These are phyloP conservation scores for Semaprochilodus insignis DNA, from an alignment of 2,797 vertebrate species.

Conservation along the genomic window DNA sequence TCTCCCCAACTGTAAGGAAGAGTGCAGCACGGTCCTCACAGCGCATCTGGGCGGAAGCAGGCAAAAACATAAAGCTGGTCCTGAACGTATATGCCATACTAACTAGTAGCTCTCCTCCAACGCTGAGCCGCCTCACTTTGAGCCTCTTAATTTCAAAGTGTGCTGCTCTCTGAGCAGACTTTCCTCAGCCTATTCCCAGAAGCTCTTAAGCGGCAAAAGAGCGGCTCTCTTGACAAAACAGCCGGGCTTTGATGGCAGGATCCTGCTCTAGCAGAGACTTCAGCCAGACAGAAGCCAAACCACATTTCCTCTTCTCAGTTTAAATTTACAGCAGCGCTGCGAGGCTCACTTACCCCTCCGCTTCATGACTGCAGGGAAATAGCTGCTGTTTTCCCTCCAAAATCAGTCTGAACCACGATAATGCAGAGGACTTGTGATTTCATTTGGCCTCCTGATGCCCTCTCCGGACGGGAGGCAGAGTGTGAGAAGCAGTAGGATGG, in stretches of 20 bases:
- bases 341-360: slow-evolving; percentile 44
- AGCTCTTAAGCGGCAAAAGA: slow-evolving; percentile 44
- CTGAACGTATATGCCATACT: slow-evolving; percentile 29
- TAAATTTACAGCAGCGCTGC: slow-evolving; percentile 66
- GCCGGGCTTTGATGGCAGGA: slow-evolving; percentile 38
- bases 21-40: slow-evolving; percentile 18
- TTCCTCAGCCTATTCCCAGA: slow-evolving; percentile 41
- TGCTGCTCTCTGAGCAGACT: slow-evolving; percentile 33
- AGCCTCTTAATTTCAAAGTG: slow-evolving; percentile 50
- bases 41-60: not conserved
- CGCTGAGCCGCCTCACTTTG: slow-evolving; percentile 39
- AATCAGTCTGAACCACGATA: slow-evolving; percentile 67
- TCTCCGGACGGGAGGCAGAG: slow-evolving; percentile 23
- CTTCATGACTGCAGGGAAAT: slow-evolving; percentile 62
- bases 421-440: slow-evolving; percentile 55
- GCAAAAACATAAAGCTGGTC: slow-evolving; percentile 18
- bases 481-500: slow-evolving; percentile 29
- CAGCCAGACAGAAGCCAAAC: slow-evolving; percentile 68
- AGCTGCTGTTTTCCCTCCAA: slow-evolving; percentile 57
- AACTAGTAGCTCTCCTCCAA: slow-evolving; percentile 47
- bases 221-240: slow-evolving; percentile 41
- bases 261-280: slow-evolving; percentile 34
- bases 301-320: slow-evolving; percentile 66
- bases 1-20: slow-evolving; percentile 5
- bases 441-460: slow-evolving; percentile 62